Percentiles rank a stretch among this genome's conserved stretches.
Conservation (phyloP, 2,888 invertebrate species). For the Apamea sordens region DNA sequence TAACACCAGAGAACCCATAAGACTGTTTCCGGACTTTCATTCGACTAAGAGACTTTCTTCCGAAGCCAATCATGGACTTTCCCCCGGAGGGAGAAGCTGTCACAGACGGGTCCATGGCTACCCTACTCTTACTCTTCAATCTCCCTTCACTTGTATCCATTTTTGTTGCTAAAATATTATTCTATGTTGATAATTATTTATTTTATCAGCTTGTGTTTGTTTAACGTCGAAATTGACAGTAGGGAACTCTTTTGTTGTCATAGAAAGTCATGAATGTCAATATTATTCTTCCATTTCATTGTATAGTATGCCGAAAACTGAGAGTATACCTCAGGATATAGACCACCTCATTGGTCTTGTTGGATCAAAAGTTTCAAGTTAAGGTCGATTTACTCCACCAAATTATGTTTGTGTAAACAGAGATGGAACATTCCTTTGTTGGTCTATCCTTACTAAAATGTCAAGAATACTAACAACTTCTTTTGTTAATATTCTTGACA, state of each 20-base stretch:
- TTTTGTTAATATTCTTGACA: too few relatives aligned
- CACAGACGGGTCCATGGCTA: not conserved
- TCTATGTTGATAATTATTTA: not conserved
- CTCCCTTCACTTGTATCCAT: rapidly evolving
- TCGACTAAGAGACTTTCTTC: slow-evolving; percentile 70
- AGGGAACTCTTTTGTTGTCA: not conserved
- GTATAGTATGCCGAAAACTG: not conserved
- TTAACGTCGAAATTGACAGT: not conserved
- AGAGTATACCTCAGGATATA: not conserved
- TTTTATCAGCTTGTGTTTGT: not conserved
- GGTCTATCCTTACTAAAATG: not conserved
- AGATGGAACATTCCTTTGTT: not conserved
- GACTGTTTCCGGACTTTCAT: slow-evolving; percentile 77
- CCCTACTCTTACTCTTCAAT: slow-evolving; percentile 1
- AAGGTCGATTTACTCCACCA: not conserved
- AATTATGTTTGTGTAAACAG: not conserved
- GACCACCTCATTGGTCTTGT: not conserved
- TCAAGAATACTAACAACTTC: not conserved
- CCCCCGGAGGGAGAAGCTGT: rapidly evolving
- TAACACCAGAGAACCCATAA: slow-evolving; percentile 78
- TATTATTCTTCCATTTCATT: slow-evolving; percentile 1
- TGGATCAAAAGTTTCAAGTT: not conserved
- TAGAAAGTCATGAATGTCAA: slow-evolving; percentile 2
- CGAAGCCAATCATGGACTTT: not conserved
- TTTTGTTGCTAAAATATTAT: not conserved